Evolutionary conservation across 2,888 invertebrate genomes (phyloP).

Genomic region (Pelosia muscerda): DNA sequence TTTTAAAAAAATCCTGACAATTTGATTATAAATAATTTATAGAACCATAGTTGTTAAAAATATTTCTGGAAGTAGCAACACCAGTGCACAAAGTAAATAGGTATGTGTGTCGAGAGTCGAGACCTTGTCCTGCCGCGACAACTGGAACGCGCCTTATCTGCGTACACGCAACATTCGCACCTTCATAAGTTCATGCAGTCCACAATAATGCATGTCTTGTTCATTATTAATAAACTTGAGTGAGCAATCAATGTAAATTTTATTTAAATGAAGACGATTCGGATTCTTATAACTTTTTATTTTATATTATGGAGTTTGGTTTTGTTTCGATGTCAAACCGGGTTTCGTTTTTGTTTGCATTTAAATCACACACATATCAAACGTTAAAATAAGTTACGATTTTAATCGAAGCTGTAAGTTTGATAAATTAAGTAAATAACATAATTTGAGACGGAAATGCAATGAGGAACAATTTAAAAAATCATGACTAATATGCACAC

Average conservation of each 20-base stretch:
- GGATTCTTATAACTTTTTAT: constrained; percentile 10
- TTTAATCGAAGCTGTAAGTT: neutral
- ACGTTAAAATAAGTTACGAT: neutral
- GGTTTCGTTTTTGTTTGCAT: neutral
- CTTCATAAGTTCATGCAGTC: constrained; percentile 52
- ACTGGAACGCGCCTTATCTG: constrained; percentile 62
- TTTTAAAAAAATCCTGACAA: neutral
- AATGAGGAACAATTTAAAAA: neutral
- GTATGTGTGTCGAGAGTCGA: constrained; percentile 54
- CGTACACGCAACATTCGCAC: constrained; percentile 61
- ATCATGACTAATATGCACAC: neutral
- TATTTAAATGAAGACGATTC: constrained; percentile 47
- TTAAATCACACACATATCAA: neutral
- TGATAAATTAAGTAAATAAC: neutral
- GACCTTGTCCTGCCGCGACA: constrained; percentile 58
- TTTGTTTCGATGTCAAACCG: neutral
- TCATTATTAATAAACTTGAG: constrained; percentile 41
- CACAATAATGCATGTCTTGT: constrained; percentile 35
- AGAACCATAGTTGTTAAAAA: neutral
- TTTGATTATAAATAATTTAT: neutral
- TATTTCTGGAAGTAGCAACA: constrained; percentile 36
- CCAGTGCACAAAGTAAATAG: constrained; percentile 15
- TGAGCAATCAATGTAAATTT: constrained; percentile 60
- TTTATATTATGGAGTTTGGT: neutral
- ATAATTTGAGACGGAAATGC: neutral